Base-by-base conservation (phyloP, 2,888 invertebrate species). In the Chrysopilus asiliformis region DNA sequence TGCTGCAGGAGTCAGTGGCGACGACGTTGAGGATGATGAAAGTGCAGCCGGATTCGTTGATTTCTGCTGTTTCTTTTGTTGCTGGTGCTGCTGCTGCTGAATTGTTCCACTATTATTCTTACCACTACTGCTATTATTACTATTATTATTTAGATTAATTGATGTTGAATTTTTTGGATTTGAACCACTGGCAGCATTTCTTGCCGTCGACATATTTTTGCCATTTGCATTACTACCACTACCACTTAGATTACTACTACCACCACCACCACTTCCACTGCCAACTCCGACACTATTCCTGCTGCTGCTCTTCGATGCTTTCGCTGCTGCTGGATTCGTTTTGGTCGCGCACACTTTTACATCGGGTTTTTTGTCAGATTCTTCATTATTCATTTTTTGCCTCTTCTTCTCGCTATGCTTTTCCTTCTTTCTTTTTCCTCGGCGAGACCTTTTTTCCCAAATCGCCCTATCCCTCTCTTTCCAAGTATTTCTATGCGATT, bases 331-430 rank as follows among this genome's bases (percentile, higher is more conserved):
- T 49, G 47, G 33, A 27, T 25, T 39, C 38, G 34, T 34, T n/a
- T n/a, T n/a, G n/a, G n/a, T n/a, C n/a, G n/a, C n/a, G 37, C 53
- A 47, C 54, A 56, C 53, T 52, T 52, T 58, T 47, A 57, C 52
- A 50, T 57, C 55, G 53, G 52, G 54, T 51, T 51, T 56, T 53
- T 60, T 59, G 47, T 49, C 47, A 45, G 45, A 49, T 53, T 55
- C 58, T 26, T 38, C 43, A 59, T 59, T 58, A 59, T 59, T 60
- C 48, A 51, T 51, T 49, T 49, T 48, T 39, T 41, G 46, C 35
- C 41, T 36, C 36, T 42, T 37, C 32, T 31, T 31, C 26, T 32
- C 26, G 30, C 36, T 36, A 19, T 9, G 16, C 26, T 13, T 28
- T 29, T 38, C 29, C 33, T 27, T 25, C 15, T 38, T 20, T 27